Conservation (phyloP, 2,113 vertebrate genomes). For the Ginglymostoma cirratum region DNA sequence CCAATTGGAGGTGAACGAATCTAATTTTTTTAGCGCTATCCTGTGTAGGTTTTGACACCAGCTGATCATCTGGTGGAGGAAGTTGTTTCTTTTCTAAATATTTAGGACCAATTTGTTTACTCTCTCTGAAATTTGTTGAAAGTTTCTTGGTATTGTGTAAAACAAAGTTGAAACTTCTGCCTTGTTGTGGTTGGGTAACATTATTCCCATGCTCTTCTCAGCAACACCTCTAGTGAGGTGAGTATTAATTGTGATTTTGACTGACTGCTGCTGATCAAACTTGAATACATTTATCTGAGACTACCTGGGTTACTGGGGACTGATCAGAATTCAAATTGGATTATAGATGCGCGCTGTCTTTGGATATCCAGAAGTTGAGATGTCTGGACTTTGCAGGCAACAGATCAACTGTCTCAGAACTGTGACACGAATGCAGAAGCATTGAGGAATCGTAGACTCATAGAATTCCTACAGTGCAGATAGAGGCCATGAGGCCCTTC, state of each 20-base stretch:
- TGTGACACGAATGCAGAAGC: neutral
- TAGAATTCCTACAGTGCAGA: too few species aligned
- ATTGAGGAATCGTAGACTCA: neutral
- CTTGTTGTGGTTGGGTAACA: neutral
- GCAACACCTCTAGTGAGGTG: neutral
- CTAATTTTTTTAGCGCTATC: neutral
- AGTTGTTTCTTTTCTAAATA: neutral
- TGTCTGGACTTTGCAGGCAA: neutral
- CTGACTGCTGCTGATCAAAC: neutral
- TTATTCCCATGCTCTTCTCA: neutral
- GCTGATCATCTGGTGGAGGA: neutral
- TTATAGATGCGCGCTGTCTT: too few species aligned
- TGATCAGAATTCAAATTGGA: too few species aligned
- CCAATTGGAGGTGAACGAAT: neutral
- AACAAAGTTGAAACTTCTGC: neutral
- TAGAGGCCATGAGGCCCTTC: too few species aligned
- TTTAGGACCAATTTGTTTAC: neutral
- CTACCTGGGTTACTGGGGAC: too few species aligned
- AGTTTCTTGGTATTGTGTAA: neutral
- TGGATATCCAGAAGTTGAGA: neutral
- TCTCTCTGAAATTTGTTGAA: neutral
- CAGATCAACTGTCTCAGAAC: neutral
- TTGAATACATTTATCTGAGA: neutral
- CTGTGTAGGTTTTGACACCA: neutral
- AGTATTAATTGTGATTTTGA: neutral